Conservation (phyloP, 2,113 vertebrate genomes). For the Periophthalmus modestus region DNA sequence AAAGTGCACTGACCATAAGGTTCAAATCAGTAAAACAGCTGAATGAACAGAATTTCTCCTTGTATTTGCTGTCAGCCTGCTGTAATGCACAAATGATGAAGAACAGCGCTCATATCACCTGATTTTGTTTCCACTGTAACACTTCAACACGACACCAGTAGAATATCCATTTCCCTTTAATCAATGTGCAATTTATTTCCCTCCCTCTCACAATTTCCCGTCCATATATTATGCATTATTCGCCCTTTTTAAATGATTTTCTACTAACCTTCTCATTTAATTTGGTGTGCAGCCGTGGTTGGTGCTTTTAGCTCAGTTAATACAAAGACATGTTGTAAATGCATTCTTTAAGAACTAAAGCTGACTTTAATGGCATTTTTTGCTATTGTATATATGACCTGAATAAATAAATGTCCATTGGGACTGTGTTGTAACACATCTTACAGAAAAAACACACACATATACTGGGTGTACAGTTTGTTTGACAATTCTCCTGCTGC, state of each 20-base stretch:
- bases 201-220: conserved; percentile 73
- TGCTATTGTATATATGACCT: background rate
- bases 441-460: background rate
- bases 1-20: conserved; percentile 42
- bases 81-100: conserved; percentile 45
- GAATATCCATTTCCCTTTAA: conserved; percentile 77
- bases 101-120: conserved; percentile 38
- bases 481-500: background rate
- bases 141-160: conserved; percentile 53
- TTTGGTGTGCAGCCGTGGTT: conserved; percentile 78
- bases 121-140: conserved; percentile 64
- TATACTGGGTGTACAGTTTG: background rate
- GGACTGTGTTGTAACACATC: background rate
- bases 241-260: conserved; percentile 77
- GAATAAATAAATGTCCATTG: background rate
- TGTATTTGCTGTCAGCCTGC: conserved; percentile 39
- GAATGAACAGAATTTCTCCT: conserved; percentile 38
- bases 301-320: conserved; percentile 78
- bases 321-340: conserved; percentile 74
- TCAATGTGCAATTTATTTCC: conserved; percentile 75
- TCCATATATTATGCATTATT: conserved; percentile 81
- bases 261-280: conserved; percentile 75
- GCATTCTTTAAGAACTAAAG: conserved; percentile 61
- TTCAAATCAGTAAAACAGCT: conserved; percentile 19
- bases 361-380: conserved; percentile 39